These are phyloP conservation scores for Carapus acus DNA, from an alignment of 2,797 vertebrate genomes.

Conservation along the genomic window DNA sequence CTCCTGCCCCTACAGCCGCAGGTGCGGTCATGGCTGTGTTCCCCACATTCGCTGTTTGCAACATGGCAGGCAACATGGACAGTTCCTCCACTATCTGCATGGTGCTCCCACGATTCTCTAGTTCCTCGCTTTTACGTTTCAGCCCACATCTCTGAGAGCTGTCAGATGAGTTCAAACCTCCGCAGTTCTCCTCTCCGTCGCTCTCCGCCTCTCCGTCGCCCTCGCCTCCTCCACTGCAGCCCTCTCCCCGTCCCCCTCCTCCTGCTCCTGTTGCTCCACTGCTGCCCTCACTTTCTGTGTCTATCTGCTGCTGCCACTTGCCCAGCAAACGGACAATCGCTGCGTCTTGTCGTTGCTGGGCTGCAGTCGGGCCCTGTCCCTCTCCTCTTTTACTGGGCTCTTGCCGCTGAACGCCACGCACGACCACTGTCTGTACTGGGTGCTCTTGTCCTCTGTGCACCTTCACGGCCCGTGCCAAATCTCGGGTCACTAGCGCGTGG, in stretches of 20 bases:
- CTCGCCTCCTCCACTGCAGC: slow-evolving; percentile 59
- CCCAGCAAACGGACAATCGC: slow-evolving; percentile 61
- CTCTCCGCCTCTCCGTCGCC: slow-evolving; percentile 48
- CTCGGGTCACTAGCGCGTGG: slow-evolving; percentile 83
- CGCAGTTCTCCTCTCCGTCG: slow-evolving; percentile 66
- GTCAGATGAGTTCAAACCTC: slow-evolving; percentile 79
- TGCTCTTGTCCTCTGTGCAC: slow-evolving; percentile 79
- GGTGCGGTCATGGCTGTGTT: slow-evolving; percentile 82
- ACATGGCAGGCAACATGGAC: slow-evolving; percentile 94
- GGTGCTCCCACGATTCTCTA: slow-evolving; percentile 83
- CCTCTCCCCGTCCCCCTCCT: slow-evolving; percentile 68
- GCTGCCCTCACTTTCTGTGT: slow-evolving; percentile 69
- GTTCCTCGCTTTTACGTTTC: slow-evolving; percentile 98
- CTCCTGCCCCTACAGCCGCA: slow-evolving; percentile 72
- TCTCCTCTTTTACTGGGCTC: slow-evolving; percentile 54
- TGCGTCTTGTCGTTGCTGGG: slow-evolving; percentile 53
- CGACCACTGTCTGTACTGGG: slow-evolving; percentile 85
- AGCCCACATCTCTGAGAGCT: slow-evolving; percentile 91
- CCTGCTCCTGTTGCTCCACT: slow-evolving; percentile 69
- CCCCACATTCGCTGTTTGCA: slow-evolving; percentile 87
- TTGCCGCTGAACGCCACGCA: slow-evolving; percentile 83
- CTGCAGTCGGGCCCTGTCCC: slow-evolving; percentile 50
- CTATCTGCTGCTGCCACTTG: slow-evolving; percentile 66
- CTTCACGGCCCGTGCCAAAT: slow-evolving; percentile 75
- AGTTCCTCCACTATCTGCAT: slow-evolving; percentile 99